phyloP scores from a whole-genome alignment of 2,113 vertebrate species.

The Stictonetta naevosa region DNA sequence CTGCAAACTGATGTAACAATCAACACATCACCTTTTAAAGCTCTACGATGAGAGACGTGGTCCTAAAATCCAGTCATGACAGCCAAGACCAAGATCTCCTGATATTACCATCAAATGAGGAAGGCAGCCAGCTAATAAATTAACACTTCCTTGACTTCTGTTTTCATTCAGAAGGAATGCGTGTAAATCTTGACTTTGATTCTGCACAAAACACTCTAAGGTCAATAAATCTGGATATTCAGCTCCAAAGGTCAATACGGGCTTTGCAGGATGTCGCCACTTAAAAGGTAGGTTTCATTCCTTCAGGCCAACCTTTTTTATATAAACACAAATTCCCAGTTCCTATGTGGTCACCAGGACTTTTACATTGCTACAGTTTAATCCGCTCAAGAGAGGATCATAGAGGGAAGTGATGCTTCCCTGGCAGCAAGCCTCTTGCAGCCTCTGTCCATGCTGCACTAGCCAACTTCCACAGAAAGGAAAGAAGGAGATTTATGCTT shows the following conservation, averaged over 20 bases:
- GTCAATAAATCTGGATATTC: not conserved
- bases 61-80: not conserved
- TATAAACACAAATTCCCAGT: not conserved
- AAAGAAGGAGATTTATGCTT: slow-evolving; percentile 62
- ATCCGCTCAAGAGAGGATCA: slow-evolving; percentile 59
- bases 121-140: not conserved
- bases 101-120: not conserved
- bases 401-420: slow-evolving; percentile 40
- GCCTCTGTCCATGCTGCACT: not conserved
- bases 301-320: not conserved
- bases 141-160: not conserved
- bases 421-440: slow-evolving; percentile 27
- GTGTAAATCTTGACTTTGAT: not conserved
- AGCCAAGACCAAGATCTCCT: not conserved
- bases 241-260: not conserved
- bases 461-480: slow-evolving; percentile 55
- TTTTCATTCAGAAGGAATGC: not conserved
- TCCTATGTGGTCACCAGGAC: slow-evolving; percentile 35
- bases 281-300: not conserved
- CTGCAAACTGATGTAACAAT: not conserved
- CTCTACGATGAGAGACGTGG: not conserved
- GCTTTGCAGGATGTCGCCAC: not conserved
- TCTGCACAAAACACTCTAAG: not conserved
- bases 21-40: not conserved
- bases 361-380: slow-evolving; percentile 34